Percentiles rank a stretch among this genome's conserved stretches.
phyloP scores from a whole-genome alignment of 2,888 invertebrate species.

The Psylliodes chrysocephalus region DNA sequence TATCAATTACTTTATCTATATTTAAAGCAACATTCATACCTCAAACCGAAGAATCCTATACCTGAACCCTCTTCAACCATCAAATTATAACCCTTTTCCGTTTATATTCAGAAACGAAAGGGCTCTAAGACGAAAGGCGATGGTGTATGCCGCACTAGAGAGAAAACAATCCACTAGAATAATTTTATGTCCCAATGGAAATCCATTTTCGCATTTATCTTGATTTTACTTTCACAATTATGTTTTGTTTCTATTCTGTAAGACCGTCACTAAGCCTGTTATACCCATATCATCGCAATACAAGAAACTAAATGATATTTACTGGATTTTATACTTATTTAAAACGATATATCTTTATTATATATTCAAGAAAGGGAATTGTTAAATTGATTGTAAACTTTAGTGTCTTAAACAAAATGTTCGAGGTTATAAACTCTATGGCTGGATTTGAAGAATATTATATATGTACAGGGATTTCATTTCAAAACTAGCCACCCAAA shows the following conservation, averaged over 20 bases:
- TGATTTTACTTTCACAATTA: conserved; percentile 3
- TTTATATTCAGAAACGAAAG: background rate
- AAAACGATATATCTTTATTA: background rate
- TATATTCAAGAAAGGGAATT: background rate
- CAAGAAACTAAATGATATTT: background rate
- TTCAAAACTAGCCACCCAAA: too few relatives aligned
- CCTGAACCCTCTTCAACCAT: background rate
- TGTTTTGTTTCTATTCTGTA: conserved; percentile 1
- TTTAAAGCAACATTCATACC: too few relatives aligned
- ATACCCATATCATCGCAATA: background rate
- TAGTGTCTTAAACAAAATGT: background rate
- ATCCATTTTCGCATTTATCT: conserved; percentile 4
- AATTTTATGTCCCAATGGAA: conserved; percentile 3
- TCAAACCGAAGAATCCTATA: too few relatives aligned
- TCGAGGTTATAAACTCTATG: too few relatives aligned
- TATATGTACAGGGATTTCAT: too few relatives aligned
- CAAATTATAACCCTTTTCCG: background rate
- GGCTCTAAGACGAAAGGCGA: background rate
- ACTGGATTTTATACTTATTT: background rate
- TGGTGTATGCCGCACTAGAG: background rate
- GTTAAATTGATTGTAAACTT: background rate
- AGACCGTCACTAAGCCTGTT: background rate
- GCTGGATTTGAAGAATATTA: too few relatives aligned
- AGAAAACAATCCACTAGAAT: conserved; percentile 11
- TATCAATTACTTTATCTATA: too few relatives aligned